Evolutionary conservation across 2,888 invertebrate species (phyloP).

Genomic region (Drosophila incognita): DNA sequence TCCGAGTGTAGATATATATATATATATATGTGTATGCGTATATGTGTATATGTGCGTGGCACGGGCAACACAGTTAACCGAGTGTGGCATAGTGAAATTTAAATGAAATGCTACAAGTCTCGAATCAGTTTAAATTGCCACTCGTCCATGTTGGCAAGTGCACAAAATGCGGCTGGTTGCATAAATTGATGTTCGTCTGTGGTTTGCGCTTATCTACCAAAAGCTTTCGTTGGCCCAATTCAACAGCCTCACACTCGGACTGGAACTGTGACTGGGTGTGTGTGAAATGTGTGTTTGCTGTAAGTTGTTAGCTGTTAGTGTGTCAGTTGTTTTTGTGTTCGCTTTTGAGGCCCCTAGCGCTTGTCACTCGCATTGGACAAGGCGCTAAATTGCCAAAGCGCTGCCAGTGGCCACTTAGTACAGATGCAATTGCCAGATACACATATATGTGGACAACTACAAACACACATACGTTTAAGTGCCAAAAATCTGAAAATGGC

Average conservation of each 20-base stretch:
- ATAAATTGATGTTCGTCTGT: constrained; percentile 62
- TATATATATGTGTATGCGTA: too few species aligned
- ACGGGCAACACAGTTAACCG: constrained; percentile 18
- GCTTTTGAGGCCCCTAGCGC: constrained; percentile 19
- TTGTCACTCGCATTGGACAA: constrained; percentile 55
- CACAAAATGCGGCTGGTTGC: constrained; percentile 47
- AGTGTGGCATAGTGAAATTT: constrained; percentile 63
- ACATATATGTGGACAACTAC: constrained; percentile 10
- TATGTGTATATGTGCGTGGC: constrained; percentile 6
- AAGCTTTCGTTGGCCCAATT: constrained; percentile 32
- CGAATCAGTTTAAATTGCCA: constrained; percentile 47
- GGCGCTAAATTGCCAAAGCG: constrained; percentile 68
- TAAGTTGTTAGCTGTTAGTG: constrained; percentile 22
- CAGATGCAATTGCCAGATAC: constrained; percentile 12
- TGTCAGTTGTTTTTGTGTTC: constrained; percentile 9
- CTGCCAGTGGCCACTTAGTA: constrained; percentile 47
- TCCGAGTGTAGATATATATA: constrained; percentile 11
- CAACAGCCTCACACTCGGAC: constrained; percentile 14
- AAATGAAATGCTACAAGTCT: constrained; percentile 61
- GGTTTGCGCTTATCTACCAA: constrained; percentile 62
- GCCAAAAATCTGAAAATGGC: constrained; percentile 47
- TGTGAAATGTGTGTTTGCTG: constrained; percentile 12
- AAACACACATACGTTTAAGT: constrained; percentile 10
- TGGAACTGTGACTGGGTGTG: constrained; percentile 15
- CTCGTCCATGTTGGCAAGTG: constrained; percentile 50